Base-by-base conservation (phyloP, 2,888 invertebrate species). In the Rhamnusium bicolor region DNA sequence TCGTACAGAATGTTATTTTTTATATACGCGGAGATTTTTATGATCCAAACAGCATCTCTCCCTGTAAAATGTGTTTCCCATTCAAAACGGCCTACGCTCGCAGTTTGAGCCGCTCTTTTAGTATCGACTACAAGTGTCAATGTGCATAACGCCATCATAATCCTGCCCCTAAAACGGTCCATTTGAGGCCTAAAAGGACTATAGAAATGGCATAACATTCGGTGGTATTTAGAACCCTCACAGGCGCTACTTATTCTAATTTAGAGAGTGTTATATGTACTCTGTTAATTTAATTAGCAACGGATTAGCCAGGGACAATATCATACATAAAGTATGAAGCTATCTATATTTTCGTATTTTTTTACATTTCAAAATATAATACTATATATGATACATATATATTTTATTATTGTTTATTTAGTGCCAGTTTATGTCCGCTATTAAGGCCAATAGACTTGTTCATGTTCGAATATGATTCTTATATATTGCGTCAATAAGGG, bases 81-180 rank as follows among this genome's bases (percentile, higher is more conserved):
- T 58, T 58, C 58, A 32, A 18, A 32, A 5, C 6, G 54, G 21
- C 10, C 21, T 16, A 51, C 7, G n/a, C 14, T n/a, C 58, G 16
- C 16, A 29, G 14, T 65, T 21, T 3, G n/a, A 49, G 63, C 65
- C 12, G n/a, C 32, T 12, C 65, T 53, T n/a, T 53, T 53, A 29
- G 32, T 46, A 47, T 16, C 27, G 32, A 24, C 67, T 67, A 67
- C 67, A 67, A 67, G 67, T 67, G 56, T 67, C 56, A 40, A 56
- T 56, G 53, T 65, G 46, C 67, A 67, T 67, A 56, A 56, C 54
- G 40, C 19, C 56, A 0, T 40, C 56, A 40, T 67, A 54, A 56
- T 56, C 56, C 51, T 24, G n/a, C 29, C 65, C 32, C 40, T 40
- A 19, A n/a, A 56, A 67, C 32, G 67, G 67, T 46, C 67, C 67